Base-by-base conservation (phyloP, 1,140 invertebrate species). In the Drosophila albomicans region DNA sequence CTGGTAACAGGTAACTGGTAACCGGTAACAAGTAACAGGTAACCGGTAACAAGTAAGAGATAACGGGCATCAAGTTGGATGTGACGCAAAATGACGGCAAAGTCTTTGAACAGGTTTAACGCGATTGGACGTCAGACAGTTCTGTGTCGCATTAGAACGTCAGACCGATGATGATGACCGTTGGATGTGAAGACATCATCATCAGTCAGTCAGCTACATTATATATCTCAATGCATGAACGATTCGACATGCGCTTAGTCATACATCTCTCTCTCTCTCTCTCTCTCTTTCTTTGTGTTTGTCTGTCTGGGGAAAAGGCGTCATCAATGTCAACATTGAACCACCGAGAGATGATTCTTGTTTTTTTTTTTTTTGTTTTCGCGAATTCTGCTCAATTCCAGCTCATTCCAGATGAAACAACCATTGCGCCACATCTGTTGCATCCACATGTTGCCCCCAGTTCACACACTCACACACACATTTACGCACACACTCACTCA, bases 271-370 rank as follows among this genome's bases (percentile, higher is more conserved):
- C 16, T 1, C 11, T 5, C 3, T 30, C 25, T 46, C 7, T 6
- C n/a, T 25, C n/a, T 54, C 5, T 54, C 1, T 11, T 15, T 35
- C 13, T 52, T 13, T n/a, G 30, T 38, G 49, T 45, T 20, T 56
- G 52, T n/a, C 16, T 49, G 59, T 49, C 30, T 48, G 13, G 41
- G 8, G 5, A 5, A 28, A 66, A 56, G 65, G 48, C 65, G 72
- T 70, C 72, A 75, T 75, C 58, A 57, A 64, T 75, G 58, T 41
- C 43, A 58, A 38, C 59, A 48, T 54, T 70, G 48, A 63, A 41
- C 48, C 20, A 49, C 16, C 30, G 4, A 28, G 49, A 49, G 15
- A 48, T 16, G 66, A 1, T 28, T 41, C 13, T 28, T 41, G 3
- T 8, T 28, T 46, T 13, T 7, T 28, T 46, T 13, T 7, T 20